Evolutionary conservation across 2,888 invertebrate genomes (phyloP).

Genomic region (Sesamia inferens): DNA sequence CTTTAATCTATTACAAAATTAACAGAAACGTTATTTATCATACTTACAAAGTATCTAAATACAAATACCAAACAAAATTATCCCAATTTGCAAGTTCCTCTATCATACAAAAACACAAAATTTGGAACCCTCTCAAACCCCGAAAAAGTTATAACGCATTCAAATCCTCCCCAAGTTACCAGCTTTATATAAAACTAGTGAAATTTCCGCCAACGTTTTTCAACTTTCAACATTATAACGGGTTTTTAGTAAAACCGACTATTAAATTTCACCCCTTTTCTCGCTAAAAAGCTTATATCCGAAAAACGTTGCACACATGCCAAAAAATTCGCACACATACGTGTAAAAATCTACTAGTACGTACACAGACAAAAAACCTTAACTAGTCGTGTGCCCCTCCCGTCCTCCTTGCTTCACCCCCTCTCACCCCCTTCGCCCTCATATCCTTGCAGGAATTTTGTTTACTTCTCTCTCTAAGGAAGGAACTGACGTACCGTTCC

Average conservation of each 20-base stretch:
- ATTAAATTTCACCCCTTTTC: conserved; percentile 78
- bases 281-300: conserved; percentile 77
- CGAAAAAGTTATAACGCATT: conserved; percentile 55
- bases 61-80: conserved; percentile 4
- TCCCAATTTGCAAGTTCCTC: conserved; percentile 10
- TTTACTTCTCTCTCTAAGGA: conserved; percentile 87
- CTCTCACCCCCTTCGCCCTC: conserved; percentile 72
- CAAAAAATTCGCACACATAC: conserved; percentile 61
- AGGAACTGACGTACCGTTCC: conserved; percentile 79
- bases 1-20: not conserved
- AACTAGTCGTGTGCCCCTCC: conserved; percentile 76
- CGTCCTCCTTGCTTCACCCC: conserved; percentile 49
- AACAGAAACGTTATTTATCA: not conserved
- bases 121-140: conserved; percentile 29
- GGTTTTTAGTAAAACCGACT: conserved; percentile 72
- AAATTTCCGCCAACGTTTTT: conserved; percentile 61
- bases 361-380: conserved; percentile 87
- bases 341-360: conserved; percentile 64
- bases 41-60: not conserved
- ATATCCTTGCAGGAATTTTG: conserved; percentile 90
- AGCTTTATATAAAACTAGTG: conserved; percentile 53
- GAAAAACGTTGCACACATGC: conserved; percentile 73
- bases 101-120: conserved; percentile 29
- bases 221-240: conserved; percentile 66
- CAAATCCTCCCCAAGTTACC: conserved; percentile 55